These are phyloP conservation scores for Macropis europaea DNA, from an alignment of 2,888 invertebrate species.

Conservation along the genomic window DNA sequence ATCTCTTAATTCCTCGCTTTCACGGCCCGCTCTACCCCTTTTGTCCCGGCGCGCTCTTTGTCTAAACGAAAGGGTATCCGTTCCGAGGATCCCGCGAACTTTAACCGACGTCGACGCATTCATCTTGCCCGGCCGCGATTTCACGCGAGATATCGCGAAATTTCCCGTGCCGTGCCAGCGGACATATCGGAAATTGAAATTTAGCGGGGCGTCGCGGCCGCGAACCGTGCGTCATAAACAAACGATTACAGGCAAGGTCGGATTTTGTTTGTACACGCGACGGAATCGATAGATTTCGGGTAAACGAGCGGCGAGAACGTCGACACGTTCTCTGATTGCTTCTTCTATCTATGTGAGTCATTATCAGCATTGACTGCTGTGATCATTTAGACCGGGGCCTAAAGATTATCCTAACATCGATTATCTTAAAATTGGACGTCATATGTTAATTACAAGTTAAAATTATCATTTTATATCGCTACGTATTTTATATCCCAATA, in stretches of 20 bases:
- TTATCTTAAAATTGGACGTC: no score
- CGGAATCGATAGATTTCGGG: constrained; percentile 4
- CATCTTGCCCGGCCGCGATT: no score
- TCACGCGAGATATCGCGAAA: no score
- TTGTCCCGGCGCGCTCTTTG: not conserved
- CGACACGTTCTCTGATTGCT: not conserved
- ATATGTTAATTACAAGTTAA: no score
- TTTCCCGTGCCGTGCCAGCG: not conserved
- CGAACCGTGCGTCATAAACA: not conserved
- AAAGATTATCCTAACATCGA: no score
- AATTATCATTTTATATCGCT: no score
- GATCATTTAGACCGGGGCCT: no score
- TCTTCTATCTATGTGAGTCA: no score
- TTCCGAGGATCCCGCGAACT: no score
- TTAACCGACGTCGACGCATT: no score
- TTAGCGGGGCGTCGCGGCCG: constrained; percentile 13
- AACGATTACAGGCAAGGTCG: constrained; percentile 20
- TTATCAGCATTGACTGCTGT: no score
- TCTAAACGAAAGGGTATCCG: constrained; percentile 18
- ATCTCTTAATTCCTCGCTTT: constrained; percentile 32
- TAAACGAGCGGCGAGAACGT: not conserved
- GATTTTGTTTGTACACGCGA: constrained; percentile 18
- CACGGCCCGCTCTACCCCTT: constrained; percentile 23
- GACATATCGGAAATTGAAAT: constrained; percentile 17
- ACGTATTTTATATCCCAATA: no score